These are phyloP conservation scores for Carassius carassius DNA, from an alignment of 2,113 vertebrate species.

Conservation along the genomic window DNA sequence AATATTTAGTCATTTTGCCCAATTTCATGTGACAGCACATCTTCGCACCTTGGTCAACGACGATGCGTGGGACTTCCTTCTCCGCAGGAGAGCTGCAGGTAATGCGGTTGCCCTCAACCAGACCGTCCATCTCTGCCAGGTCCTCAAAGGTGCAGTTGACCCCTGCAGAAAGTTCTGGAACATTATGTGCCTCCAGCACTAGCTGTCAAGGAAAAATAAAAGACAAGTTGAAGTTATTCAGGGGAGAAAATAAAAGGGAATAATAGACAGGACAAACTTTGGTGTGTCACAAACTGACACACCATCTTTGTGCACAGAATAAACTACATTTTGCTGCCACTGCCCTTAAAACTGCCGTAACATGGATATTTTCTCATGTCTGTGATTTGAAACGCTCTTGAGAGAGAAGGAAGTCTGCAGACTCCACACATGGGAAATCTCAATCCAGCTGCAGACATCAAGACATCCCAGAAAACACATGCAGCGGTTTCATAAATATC, in stretches of 20 bases:
- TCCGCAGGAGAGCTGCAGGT: constrained; percentile 91
- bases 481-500: constrained; percentile 44
- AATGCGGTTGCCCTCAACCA: constrained; percentile 93
- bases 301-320: background rate
- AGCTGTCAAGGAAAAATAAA: constrained; percentile 74
- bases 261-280: constrained; percentile 17
- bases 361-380: background rate
- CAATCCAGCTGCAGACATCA: constrained; percentile 18
- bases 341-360: background rate
- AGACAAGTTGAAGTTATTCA: background rate
- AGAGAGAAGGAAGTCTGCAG: constrained; percentile 18
- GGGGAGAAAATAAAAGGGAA: background rate
- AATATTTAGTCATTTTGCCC: background rate
- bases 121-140: constrained; percentile 93
- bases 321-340: background rate
- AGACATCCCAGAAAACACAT: constrained; percentile 33
- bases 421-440: constrained; percentile 33
- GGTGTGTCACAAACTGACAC: background rate
- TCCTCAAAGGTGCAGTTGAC: constrained; percentile 97
- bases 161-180: constrained; percentile 93
- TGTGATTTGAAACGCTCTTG: constrained; percentile 12
- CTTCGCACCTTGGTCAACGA: constrained; percentile 88
- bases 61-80: constrained; percentile 92
- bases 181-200: constrained; percentile 94
- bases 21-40: background rate